Conservation (phyloP, 2,888 invertebrate genomes). For the Siphonodentalium dalli region DNA sequence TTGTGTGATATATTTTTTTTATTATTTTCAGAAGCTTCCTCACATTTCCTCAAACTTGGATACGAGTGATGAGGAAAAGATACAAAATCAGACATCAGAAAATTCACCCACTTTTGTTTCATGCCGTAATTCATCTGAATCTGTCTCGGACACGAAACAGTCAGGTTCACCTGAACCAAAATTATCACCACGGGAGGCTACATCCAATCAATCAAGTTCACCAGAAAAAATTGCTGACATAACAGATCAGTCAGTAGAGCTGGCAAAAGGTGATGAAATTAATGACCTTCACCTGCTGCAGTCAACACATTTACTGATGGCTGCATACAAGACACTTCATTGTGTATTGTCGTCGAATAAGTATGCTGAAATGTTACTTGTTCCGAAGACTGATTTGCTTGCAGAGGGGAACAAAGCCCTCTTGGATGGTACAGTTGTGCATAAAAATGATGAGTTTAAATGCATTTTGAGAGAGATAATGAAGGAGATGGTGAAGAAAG, state of each 20-base stretch:
- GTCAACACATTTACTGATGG: slow-evolving; percentile 69
- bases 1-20: too few species aligned
- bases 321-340: slow-evolving; percentile 70
- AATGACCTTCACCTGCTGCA: slow-evolving; percentile 68
- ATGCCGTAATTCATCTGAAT: too few species aligned
- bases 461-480: slow-evolving; percentile 50
- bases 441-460: slow-evolving; percentile 51
- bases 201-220: too few species aligned
- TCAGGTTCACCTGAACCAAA: too few species aligned
- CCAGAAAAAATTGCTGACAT: too few species aligned
- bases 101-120: too few species aligned
- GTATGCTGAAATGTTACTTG: slow-evolving; percentile 70
- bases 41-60: too few species aligned
- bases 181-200: too few species aligned
- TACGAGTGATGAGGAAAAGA: too few species aligned
- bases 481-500: slow-evolving; percentile 57
- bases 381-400: slow-evolving; percentile 63
- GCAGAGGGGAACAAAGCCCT: slow-evolving; percentile 45
- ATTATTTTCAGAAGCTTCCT: too few species aligned
- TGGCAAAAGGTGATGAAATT: slow-evolving; percentile 4
- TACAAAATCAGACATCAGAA: too few species aligned
- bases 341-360: slow-evolving; percentile 69
- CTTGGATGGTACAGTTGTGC: slow-evolving; percentile 42
- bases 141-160: too few species aligned
- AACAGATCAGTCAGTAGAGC: slow-evolving; percentile 1